phyloP scores from a whole-genome alignment of 2,888 invertebrate species.

The Ctena decussata region DNA sequence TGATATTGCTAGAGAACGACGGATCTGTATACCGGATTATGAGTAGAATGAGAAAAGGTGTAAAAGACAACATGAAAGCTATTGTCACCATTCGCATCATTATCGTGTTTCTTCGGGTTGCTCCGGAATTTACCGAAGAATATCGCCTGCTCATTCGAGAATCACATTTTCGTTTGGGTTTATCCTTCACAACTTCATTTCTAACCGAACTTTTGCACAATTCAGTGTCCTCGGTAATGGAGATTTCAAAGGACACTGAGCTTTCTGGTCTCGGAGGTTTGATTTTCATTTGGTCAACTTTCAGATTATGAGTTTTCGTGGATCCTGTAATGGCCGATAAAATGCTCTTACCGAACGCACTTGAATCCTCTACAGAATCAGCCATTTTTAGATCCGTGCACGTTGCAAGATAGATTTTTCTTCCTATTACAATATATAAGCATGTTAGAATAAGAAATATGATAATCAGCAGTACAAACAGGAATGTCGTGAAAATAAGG shows the following conservation, averaged over 20 bases:
- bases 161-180: background rate
- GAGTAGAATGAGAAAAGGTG: constrained; percentile 53
- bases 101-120: constrained; percentile 52
- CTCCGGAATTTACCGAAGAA: constrained; percentile 23
- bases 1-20: constrained; percentile 28
- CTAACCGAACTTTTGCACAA: background rate
- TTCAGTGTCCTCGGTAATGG: background rate
- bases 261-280: background rate
- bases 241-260: background rate
- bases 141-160: background rate
- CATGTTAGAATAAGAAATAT: constrained; percentile 40
- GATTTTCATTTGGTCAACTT: background rate
- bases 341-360: constrained; percentile 49
- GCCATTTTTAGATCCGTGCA: constrained; percentile 41
- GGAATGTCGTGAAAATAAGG: constrained; percentile 43
- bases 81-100: constrained; percentile 67
- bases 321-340: constrained; percentile 55
- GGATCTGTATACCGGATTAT: constrained; percentile 56
- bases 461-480: constrained; percentile 47
- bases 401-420: constrained; percentile 58
- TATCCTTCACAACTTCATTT: background rate
- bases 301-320: background rate
- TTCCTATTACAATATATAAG: constrained; percentile 58
- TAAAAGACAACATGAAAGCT: constrained; percentile 60
- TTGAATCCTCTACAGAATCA: background rate